Base-by-base conservation (phyloP, 2,113 vertebrate species). In the Centropus unirufus region DNA sequence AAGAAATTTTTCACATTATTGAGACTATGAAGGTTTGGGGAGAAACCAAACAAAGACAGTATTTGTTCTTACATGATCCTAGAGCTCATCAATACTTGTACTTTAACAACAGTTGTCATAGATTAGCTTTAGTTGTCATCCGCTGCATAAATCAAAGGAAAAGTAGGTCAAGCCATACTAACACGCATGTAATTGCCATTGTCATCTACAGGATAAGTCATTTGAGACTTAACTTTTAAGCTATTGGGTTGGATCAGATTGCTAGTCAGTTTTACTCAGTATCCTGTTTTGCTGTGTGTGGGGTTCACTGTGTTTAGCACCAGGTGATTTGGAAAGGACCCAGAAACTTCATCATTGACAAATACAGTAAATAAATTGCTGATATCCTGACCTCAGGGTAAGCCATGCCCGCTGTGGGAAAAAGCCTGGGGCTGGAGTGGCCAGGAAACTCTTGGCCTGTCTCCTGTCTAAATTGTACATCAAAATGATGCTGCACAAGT, bases 151-250 rank as follows among this genome's bases (percentile, higher is more conserved):
- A 91, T 91, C 72, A 87, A 77, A 81, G 55, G 16, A 77, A 95
- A 96, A 90, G 23, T 89, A 93, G 87, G 93, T 83, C 75, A 94
- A 92, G 67, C 92, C 90, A 59, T 85, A 74, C 93, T 92, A 83
- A 94, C 20, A 95, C 73, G 62, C n/a, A 47, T 26, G 18, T 63
- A 91, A 92, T 91, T 87, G 29, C 18, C 26, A 44, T 79, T 92
- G 46, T 93, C 85, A 80, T 74, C 74, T 80, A 32, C 39, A 58
- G 59, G 58, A 85, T 79, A 80, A 95, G 94, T 51, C 11, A 0
- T 76, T 74, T 89, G 57, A 59, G 69, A 81, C 30, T 87, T 83
- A 67, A 49, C 34, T 63, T 83, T 59, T 59, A 80, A 87, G 4
- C 52, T 86, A 51, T 51, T 59, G 83, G 61, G 39, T 39, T 81